Conservation (phyloP, 2,797 vertebrate genomes). For the Tapera naevia region DNA sequence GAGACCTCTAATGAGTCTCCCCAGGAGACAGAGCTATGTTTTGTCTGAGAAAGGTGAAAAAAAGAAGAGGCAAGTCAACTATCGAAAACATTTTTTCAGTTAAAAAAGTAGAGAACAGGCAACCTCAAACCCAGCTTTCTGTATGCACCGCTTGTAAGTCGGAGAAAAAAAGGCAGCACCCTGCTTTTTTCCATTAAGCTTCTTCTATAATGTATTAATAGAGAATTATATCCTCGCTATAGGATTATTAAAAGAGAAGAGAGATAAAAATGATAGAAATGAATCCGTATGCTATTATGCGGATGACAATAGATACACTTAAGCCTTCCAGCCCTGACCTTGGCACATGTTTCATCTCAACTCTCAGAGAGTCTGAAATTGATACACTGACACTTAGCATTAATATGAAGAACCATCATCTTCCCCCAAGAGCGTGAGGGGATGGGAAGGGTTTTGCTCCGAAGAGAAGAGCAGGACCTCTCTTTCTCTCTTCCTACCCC, state of each 20-base stretch:
- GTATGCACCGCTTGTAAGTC: not conserved
- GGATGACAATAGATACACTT: conserved; percentile 73
- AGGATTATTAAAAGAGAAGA: conserved; percentile 69
- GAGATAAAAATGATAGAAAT: conserved; percentile 72
- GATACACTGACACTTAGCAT: conserved; percentile 65
- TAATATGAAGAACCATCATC: conserved; percentile 56
- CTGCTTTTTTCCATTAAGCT: conserved; percentile 62
- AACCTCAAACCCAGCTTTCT: conserved; percentile 34
- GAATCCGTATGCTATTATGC: conserved; percentile 61
- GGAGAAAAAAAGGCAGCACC: conserved; percentile 19
- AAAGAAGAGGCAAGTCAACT: not conserved
- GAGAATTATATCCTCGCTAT: conserved; percentile 64
- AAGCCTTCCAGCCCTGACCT: conserved; percentile 69
- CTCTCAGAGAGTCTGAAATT: conserved; percentile 47
- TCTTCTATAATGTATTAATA: conserved; percentile 69
- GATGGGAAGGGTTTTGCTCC: not conserved
- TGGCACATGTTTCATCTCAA: conserved; percentile 71
- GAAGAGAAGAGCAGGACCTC: not conserved
- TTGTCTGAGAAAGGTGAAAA: not conserved
- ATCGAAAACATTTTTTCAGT: not conserved
- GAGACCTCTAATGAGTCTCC: conserved; percentile 27
- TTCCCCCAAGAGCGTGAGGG: not conserved
- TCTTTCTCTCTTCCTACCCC: not conserved
- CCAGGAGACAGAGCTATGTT: not conserved
- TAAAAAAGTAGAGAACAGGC: not conserved